These are phyloP conservation scores for Lasioglossum zephyrum DNA, from an alignment of 2,888 invertebrate genomes.

Conservation along the genomic window DNA sequence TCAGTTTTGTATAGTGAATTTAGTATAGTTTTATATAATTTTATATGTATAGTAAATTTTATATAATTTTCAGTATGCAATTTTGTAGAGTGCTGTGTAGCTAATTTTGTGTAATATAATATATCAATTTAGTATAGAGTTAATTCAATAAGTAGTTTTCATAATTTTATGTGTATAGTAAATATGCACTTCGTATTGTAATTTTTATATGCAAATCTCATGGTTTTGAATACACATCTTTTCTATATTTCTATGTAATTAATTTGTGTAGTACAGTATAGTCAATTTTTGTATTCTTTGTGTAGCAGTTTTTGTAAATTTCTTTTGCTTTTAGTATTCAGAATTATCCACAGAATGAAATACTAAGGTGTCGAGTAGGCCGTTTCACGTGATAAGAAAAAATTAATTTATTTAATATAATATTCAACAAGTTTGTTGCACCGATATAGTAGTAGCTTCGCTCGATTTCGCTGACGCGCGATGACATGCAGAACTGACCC, in stretches of 20 bases:
- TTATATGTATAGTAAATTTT: no score
- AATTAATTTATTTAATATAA: not conserved
- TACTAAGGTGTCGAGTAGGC: not conserved
- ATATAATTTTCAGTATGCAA: no score
- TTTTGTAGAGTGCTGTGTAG: not conserved
- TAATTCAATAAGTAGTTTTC: not conserved
- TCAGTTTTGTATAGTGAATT: no score
- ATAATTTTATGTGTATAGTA: not conserved
- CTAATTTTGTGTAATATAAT: not conserved
- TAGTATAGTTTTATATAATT: no score
- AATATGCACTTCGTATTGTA: not conserved
- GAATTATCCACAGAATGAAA: not conserved
- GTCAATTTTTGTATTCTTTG: not conserved
- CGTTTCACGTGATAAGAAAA: not conserved
- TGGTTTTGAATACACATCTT: no score
- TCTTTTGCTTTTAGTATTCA: not conserved
- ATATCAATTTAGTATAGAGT: not conserved
- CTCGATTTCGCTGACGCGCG: slow-evolving; percentile 63
- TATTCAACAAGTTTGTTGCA: not conserved
- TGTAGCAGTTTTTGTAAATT: no score
- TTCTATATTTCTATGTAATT: not conserved
- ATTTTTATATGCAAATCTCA: not conserved
- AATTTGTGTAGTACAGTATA: not conserved
- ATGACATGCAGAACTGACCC: slow-evolving; percentile 67
- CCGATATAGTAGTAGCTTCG: not conserved